These are phyloP conservation scores for Rhombomys opimus DNA, from an alignment of 2,113 vertebrate genomes.

Conservation along the genomic window DNA sequence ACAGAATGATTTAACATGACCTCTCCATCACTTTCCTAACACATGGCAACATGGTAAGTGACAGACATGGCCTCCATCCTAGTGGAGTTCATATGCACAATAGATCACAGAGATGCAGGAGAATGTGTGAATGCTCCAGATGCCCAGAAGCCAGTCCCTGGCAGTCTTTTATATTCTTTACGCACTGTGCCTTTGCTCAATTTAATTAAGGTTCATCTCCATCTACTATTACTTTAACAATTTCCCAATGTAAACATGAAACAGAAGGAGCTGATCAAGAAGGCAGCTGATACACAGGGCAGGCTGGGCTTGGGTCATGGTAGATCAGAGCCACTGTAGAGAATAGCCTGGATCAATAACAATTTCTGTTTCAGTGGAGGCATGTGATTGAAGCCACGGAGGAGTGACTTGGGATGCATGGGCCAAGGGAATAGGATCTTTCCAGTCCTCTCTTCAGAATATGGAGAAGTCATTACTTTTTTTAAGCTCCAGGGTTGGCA, in stretches of 20 bases:
- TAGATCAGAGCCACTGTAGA: slow-evolving; percentile 21
- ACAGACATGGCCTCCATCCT: neutral
- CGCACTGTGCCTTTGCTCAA: neutral
- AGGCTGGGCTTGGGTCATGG: neutral
- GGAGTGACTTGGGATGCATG: neutral
- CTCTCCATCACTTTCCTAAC: neutral
- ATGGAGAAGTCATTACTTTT: neutral
- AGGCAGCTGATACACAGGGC: neutral
- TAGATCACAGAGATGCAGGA: neutral
- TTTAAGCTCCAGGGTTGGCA: neutral
- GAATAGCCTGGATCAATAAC: neutral
- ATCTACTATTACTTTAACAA: slow-evolving; percentile 59
- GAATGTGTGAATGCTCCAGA: rapidly evolving
- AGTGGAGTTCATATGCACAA: rapidly evolving
- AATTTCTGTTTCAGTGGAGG: slow-evolving; percentile 10
- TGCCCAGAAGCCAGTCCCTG: neutral
- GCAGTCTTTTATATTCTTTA: neutral
- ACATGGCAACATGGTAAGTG: neutral
- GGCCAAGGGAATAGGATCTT: neutral
- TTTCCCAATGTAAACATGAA: slow-evolving; percentile 61
- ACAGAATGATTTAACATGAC: neutral
- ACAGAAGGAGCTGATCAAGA: slow-evolving; percentile 6
- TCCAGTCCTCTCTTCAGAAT: neutral
- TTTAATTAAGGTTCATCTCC: slow-evolving; percentile 26
- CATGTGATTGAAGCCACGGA: neutral